phyloP scores from a whole-genome alignment of 2,113 vertebrate genomes.

The Stegastes partitus region DNA sequence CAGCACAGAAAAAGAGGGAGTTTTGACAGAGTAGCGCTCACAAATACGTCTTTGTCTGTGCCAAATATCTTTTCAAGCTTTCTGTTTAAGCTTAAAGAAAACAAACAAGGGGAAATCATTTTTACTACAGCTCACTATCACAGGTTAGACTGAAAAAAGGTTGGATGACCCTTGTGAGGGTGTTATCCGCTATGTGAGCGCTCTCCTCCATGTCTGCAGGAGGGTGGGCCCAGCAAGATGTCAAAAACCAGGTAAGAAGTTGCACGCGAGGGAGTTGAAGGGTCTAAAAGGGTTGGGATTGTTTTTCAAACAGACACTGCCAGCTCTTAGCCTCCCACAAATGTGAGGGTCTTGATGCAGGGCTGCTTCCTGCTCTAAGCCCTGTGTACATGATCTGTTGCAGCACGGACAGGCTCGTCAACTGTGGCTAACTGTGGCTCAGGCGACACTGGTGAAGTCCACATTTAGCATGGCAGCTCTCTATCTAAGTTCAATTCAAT shows the following conservation, averaged over 20 bases:
- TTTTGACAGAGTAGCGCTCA: constrained; percentile 29
- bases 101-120: constrained; percentile 85
- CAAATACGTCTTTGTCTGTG: constrained; percentile 35
- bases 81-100: constrained; percentile 77
- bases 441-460: not conserved
- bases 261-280: constrained; percentile 46
- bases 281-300: constrained; percentile 65
- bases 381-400: constrained; percentile 29
- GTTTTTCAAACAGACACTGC: constrained; percentile 64
- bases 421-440: constrained; percentile 29
- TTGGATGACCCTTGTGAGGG: constrained; percentile 58
- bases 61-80: constrained; percentile 57
- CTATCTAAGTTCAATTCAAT: too few relatives aligned
- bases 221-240: constrained; percentile 53
- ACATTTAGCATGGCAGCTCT: constrained; percentile 47
- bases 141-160: constrained; percentile 60
- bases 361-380: constrained; percentile 55
- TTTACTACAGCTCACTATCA: constrained; percentile 68
- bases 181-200: constrained; percentile 46
- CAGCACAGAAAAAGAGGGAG: constrained; percentile 13
- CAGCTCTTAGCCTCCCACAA: constrained; percentile 32
- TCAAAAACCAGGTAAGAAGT: constrained; percentile 74
- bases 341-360: constrained; percentile 59
- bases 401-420: constrained; percentile 34
- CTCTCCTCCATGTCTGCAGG: constrained; percentile 56